Evolutionary conservation across 2,888 invertebrate genomes (phyloP), one percentile per base, ranked within the genome.

Genomic region (Hirtodrosophila cameraria): DNA sequence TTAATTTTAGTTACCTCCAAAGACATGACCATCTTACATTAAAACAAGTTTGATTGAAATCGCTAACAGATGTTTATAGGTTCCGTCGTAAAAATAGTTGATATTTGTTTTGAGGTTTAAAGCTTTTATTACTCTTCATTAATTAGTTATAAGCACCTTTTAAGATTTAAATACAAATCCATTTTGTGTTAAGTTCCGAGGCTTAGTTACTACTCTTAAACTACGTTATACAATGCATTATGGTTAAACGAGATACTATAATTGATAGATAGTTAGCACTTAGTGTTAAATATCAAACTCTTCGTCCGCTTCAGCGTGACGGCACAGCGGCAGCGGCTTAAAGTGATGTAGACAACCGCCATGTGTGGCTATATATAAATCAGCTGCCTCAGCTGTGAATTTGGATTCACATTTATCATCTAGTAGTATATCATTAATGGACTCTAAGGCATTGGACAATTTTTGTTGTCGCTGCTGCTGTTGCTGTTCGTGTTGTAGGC

Each of bases 261-360:
- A 12, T 53, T 9, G 9, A 54, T 48, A 16, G 41, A 30, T 50
- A 33, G n/a, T 41, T n/a, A 25, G 28, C 23, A 28, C 9, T 16
- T 16, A 28, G 12, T 7, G 12, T 71, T 62, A 82, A 45, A 83
- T 77, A 62, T 85, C 83, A 62, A 68, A 79, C 75, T 80, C 76
- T 63, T 74, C 65, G 42, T 43, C 64, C 31, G 62, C 55, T 55
- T 65, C 57, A 46, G 28, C 8, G 54, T 18, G 50, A 28, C 55
- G 46, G 52, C 42, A 45, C 13, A 39, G 49, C 30, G 41, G 30
- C 31, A 48, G 62, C 46, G 36, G 45, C 41, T 64, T 41, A 53
- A 50, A 79, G 68, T 88, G 80, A 79, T 88, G 82, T 70, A 73
- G 71, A 66, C 75, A 82, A 68, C 88, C 88, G 72, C 88, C 88